Conservation (phyloP, 2,113 vertebrate species). For the Neolamprologus variostigma region DNA sequence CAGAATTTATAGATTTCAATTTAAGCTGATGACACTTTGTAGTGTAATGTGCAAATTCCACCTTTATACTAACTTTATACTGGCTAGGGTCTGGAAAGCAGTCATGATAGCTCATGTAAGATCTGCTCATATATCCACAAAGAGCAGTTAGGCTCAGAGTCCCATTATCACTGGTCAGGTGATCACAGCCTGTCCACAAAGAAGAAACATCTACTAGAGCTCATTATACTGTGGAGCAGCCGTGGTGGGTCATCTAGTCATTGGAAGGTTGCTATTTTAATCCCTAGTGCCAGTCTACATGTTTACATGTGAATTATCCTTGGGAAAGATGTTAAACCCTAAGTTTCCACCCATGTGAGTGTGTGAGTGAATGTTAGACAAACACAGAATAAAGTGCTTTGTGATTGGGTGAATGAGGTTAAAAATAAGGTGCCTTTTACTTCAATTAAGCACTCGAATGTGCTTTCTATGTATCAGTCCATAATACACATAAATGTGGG, state of each 20-base stretch:
- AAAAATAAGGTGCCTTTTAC: background rate
- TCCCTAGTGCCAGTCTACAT: background rate
- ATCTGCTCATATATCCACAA: background rate
- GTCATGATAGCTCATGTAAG: background rate
- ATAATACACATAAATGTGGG: background rate
- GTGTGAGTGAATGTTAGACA: background rate
- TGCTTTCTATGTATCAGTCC: background rate
- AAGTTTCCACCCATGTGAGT: background rate
- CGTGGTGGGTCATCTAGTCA: rapidly evolving
- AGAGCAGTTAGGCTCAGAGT: background rate
- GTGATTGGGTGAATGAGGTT: background rate
- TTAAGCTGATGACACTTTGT: background rate
- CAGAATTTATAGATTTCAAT: background rate
- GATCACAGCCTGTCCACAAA: background rate
- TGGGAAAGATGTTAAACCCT: background rate
- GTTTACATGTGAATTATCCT: background rate
- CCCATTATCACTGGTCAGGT: background rate
- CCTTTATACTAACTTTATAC: background rate
- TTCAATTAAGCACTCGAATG: background rate
- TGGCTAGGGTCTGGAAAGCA: background rate
- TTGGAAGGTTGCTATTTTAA: background rate
- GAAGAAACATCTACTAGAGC: background rate
- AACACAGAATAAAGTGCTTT: background rate
- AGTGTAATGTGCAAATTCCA: background rate
- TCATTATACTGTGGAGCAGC: background rate